Conservation (phyloP, 2,797 vertebrate species). For the Rhodeus uyekii region DNA sequence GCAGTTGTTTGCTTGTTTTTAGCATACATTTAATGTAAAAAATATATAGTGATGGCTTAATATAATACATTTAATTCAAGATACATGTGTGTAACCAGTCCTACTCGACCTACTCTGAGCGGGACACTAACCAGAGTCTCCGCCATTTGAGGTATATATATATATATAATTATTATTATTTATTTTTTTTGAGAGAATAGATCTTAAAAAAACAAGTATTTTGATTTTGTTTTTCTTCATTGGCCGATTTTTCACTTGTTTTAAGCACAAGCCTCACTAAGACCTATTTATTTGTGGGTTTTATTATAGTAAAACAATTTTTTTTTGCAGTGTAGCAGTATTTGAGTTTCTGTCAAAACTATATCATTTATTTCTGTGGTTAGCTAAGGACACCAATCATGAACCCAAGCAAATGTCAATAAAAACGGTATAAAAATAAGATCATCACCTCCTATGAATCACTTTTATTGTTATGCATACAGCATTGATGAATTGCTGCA, state of each 20-base stretch:
- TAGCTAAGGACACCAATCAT: not conserved
- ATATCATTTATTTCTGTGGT: not conserved
- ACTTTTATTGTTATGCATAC: constrained; percentile 4
- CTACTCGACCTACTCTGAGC: too few relatives aligned
- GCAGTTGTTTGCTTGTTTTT: not conserved
- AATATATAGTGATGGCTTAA: not conserved
- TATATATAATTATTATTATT: too few relatives aligned
- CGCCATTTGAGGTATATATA: too few relatives aligned
- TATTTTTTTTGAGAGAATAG: too few relatives aligned
- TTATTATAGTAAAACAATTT: not conserved
- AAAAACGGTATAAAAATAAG: constrained; percentile 9
- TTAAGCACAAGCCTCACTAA: not conserved
- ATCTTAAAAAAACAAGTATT: not conserved
- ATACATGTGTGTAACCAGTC: too few relatives aligned
- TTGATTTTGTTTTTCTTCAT: not conserved
- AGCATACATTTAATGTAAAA: not conserved
- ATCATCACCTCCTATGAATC: not conserved
- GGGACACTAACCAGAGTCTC: too few relatives aligned
- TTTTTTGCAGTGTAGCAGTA: not conserved
- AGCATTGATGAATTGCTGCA: not conserved
- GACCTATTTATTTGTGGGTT: not conserved
- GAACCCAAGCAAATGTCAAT: not conserved
- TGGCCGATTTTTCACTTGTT: not conserved
- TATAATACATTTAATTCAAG: not conserved
- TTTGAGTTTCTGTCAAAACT: not conserved